Conservation (phyloP, 2,113 vertebrate genomes). For the Mola mola region DNA sequence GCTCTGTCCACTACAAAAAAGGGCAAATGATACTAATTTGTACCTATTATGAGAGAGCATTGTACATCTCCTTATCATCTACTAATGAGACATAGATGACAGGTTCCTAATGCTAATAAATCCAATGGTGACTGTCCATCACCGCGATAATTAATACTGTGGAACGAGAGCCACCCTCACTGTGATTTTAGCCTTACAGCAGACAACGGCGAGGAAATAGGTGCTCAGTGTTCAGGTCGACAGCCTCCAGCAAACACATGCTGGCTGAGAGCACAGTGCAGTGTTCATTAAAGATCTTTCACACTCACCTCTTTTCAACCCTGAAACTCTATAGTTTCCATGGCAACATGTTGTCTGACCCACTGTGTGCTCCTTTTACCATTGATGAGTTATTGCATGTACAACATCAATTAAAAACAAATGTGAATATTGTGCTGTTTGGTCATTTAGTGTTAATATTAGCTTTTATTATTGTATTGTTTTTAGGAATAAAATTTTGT, state of each 20-base stretch:
- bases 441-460: conserved; percentile 10
- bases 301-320: conserved; percentile 61
- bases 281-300: conserved; percentile 72
- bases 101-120: conserved; percentile 22
- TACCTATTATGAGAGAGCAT: conserved; percentile 24
- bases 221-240: conserved; percentile 35
- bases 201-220: conserved; percentile 43
- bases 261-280: conserved; percentile 44
- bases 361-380: conserved; percentile 24
- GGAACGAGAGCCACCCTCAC: conserved; percentile 15
- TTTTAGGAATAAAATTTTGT: conserved; percentile 8
- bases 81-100: conserved; percentile 28
- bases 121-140: conserved; percentile 38
- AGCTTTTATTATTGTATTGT: conserved; percentile 23
- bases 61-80: neutral
- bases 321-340: conserved; percentile 70
- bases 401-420: conserved; percentile 66
- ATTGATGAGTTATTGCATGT: conserved; percentile 57
- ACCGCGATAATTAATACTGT: conserved; percentile 44
- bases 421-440: conserved; percentile 34
- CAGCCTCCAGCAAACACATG: conserved; percentile 56
- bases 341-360: conserved; percentile 68
- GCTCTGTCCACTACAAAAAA: conserved; percentile 3
- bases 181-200: conserved; percentile 34
- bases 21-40: conserved; percentile 13